Base-by-base conservation (phyloP, 2,888 invertebrate genomes). In the Bursaphelenchus okinawaensis region DNA sequence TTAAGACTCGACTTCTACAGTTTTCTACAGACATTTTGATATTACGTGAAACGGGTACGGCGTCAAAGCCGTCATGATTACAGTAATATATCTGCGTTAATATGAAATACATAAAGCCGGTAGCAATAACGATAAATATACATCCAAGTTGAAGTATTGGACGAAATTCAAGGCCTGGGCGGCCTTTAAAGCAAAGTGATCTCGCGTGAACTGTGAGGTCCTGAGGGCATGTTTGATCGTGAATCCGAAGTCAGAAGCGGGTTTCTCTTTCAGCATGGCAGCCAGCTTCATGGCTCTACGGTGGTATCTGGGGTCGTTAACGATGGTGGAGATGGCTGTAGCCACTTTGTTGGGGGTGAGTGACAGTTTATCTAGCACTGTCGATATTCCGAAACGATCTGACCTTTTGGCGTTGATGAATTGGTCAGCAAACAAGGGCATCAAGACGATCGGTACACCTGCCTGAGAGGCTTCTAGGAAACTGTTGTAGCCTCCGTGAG, bases 401-500 rank as follows among this genome's bases (percentile, higher is more conserved):
- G 79, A 76, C n/a, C 80, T 52, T 62, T 77, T 75, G 7, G 79
- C 78, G 63, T 80, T 80, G 56, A 80, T 80, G 62, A 76, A 78
- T 57, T 80, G 80, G 66, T 80, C 80, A 24, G 80, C 80, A 59
- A 80, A 80, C 9, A 80, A 68, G 1, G 80, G 80, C 77, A 80
- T 78, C 19, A 81, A 57, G 2, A 81, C 75, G 7, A 78, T 75
- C 0, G 80, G 80, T 31, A 80, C 70, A 9, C 80, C 80, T 8
- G 79, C 78, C 62, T 79, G 74, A 7, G 81, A 72, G 1, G 81
- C 73, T 63, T 80, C 80, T 29, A 81, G 60, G 29, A 80, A 75
- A 1, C 77, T 77, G 61, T 81, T 80, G 66, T 81, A 80, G n/a
- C 80, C 80, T 16, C 80, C 81, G 61, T 80, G 80, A n/a, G 80